A percentile compares a stretch with the other conserved stretches of the same genome.
Evolutionary conservation across 2,888 invertebrate genomes (phyloP).

Genomic region (Dasypolia templi): DNA sequence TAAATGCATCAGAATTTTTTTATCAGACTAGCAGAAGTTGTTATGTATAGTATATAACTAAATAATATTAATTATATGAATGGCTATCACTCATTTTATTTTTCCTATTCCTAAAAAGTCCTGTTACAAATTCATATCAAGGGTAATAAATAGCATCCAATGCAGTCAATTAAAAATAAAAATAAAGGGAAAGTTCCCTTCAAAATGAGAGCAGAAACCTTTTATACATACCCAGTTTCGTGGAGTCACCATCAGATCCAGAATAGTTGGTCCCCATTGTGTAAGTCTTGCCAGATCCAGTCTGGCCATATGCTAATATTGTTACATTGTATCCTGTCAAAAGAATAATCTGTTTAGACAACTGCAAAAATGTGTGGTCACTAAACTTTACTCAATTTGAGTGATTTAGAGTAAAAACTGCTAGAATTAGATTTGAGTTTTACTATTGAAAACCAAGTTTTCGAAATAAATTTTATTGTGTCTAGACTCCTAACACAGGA

Average conservation of each 20-base stretch:
- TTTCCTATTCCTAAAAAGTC: too few relatives aligned
- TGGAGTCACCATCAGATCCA: constrained; percentile 90
- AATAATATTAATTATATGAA: neutral
- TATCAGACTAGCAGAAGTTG: neutral
- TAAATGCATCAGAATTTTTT: neutral
- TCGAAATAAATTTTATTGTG: neutral
- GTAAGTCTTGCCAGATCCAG: constrained; percentile 98
- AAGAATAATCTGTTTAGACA: neutral
- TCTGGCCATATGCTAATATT: constrained; percentile 98
- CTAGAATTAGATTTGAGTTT: neutral
- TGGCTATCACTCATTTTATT: neutral
- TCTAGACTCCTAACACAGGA: neutral
- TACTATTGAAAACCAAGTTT: neutral
- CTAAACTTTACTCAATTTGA: neutral
- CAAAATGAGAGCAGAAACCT: neutral
- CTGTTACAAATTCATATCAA: neutral
- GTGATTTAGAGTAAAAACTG: neutral
- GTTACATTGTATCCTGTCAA: constrained; percentile 96
- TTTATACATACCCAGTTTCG: constrained; percentile 82
- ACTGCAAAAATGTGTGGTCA: neutral
- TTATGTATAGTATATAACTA: neutral
- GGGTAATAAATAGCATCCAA: neutral
- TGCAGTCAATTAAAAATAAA: neutral
- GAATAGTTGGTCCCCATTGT: constrained; percentile 97
- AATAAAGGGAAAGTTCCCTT: neutral